These are phyloP conservation scores for Thamnaconus septentrionalis DNA, from an alignment of 2,113 vertebrate genomes.

Conservation along the genomic window DNA sequence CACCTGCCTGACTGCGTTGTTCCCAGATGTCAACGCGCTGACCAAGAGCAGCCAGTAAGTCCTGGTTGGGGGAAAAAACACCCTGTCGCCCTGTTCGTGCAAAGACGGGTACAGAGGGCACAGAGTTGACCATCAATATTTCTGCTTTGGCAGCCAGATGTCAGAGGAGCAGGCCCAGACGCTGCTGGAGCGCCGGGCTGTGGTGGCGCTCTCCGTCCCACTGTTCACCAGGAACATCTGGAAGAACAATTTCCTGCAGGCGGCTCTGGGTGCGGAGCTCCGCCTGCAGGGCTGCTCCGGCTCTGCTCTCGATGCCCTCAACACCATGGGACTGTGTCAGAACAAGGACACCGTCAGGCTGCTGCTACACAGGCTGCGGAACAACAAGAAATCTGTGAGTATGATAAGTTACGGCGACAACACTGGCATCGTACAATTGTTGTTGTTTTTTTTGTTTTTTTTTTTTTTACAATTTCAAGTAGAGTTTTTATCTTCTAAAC, in stretches of 20 bases:
- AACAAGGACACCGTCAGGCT: slow-evolving; percentile 66
- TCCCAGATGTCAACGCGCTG: slow-evolving; percentile 53
- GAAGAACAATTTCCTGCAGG: slow-evolving; percentile 71
- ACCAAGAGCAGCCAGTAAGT: slow-evolving; percentile 62
- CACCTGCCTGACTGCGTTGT: slow-evolving; percentile 59
- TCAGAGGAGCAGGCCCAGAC: slow-evolving; percentile 57
- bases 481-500: no score
- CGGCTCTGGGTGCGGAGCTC: slow-evolving; percentile 61
- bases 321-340: slow-evolving; percentile 69
- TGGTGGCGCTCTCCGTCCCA: slow-evolving; percentile 63
- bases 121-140: background rate
- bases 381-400: slow-evolving; percentile 48
- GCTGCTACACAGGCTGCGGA: slow-evolving; percentile 51
- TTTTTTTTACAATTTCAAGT: background rate
- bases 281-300: slow-evolving; percentile 62
- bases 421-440: background rate
- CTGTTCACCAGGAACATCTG: slow-evolving; percentile 72
- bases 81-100: no score
- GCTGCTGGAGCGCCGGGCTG: slow-evolving; percentile 54
- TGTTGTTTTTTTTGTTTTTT: background rate
- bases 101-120: no score
- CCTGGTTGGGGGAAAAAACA: background rate
- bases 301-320: slow-evolving; percentile 60
- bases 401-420: background rate
- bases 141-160: slow-evolving; percentile 41